These are phyloP conservation scores for Manduca sexta DNA, from an alignment of 1,140 invertebrate species.

Conservation along the genomic window DNA sequence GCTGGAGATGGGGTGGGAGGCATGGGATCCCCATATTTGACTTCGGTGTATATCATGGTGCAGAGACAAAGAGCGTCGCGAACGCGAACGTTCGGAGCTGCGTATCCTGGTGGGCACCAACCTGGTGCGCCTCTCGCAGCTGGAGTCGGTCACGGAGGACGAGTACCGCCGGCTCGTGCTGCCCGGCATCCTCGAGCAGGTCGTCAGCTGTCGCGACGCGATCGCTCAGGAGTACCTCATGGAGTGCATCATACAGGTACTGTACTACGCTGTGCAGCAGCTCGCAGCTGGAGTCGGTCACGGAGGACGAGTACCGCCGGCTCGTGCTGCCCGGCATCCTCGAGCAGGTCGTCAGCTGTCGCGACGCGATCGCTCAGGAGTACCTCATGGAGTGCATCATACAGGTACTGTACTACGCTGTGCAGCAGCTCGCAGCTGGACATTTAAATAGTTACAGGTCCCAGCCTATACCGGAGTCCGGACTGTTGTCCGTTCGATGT, in stretches of 20 bases:
- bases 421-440: too few species aligned
- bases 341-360: slow-evolving; percentile 97
- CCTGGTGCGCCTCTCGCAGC: slow-evolving; percentile 94
- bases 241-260: slow-evolving; percentile 99
- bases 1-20: too few species aligned
- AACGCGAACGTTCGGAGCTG: slow-evolving; percentile 96
- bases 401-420: slow-evolving; percentile 79
- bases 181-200: slow-evolving; percentile 95
- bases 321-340: slow-evolving; percentile 92
- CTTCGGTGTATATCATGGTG: too few species aligned
- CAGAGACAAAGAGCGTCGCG: slow-evolving; percentile 93
- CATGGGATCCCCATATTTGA: too few species aligned
- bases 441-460: too few species aligned
- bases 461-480: too few species aligned
- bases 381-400: slow-evolving; percentile 99
- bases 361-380: slow-evolving; percentile 99
- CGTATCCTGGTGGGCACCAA: slow-evolving; percentile 97
- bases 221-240: slow-evolving; percentile 99
- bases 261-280: neutral
- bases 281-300: slow-evolving; percentile 96
- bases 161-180: slow-evolving; percentile 93
- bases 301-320: slow-evolving; percentile 93
- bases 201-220: slow-evolving; percentile 97
- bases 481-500: too few species aligned
- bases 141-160: slow-evolving; percentile 96